A percentile compares a stretch with the other conserved stretches of the same genome.
Evolutionary conservation across 2,113 vertebrate genomes (phyloP).

Genomic region (Varanus komodoensis): DNA sequence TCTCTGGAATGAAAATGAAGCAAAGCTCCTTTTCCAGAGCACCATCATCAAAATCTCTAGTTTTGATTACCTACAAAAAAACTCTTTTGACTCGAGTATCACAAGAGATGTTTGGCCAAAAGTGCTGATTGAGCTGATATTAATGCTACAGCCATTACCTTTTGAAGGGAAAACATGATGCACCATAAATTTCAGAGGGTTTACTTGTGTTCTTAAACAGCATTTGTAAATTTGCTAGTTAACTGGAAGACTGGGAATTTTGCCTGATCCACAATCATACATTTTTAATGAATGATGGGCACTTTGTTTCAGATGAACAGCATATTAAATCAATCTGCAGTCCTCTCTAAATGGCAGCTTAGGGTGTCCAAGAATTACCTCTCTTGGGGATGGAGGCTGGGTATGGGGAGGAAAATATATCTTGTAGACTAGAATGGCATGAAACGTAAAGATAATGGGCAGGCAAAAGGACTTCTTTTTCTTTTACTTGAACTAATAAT

Average conservation of each 20-base stretch:
- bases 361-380: background rate
- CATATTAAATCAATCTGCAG: conserved; percentile 23
- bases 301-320: conserved; percentile 15
- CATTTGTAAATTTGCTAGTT: conserved; percentile 34
- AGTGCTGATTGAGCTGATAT: background rate
- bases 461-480: background rate
- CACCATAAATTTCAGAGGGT: conserved; percentile 17
- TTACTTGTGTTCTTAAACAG: conserved; percentile 22
- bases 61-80: accelerated
- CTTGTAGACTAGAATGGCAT: background rate
- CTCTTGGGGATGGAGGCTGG: background rate
- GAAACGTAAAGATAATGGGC: background rate
- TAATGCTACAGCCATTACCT: background rate
- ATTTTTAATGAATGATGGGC: conserved; percentile 53
- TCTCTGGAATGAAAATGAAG: background rate
- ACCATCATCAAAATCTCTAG: background rate
- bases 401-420: background rate
- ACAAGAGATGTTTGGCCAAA: background rate
- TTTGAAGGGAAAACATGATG: background rate
- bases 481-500: background rate
- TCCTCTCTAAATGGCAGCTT: background rate
- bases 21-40: background rate
- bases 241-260: conserved; percentile 43
- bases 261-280: conserved; percentile 44
- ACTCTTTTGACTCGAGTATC: background rate